These are phyloP conservation scores for Rhagium mordax DNA, from an alignment of 2,888 invertebrate genomes.

Conservation along the genomic window DNA sequence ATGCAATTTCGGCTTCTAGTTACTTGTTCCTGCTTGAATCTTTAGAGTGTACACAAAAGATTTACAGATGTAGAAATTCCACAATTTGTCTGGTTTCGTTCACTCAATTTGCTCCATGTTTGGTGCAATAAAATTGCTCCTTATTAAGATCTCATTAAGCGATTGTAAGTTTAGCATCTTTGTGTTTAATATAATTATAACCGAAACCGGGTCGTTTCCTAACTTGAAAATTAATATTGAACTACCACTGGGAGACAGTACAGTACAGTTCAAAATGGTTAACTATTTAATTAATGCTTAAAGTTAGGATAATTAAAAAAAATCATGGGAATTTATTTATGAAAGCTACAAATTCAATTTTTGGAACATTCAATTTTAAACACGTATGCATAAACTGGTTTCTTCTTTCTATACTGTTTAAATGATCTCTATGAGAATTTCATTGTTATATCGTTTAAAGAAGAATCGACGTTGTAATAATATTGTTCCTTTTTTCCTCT, in stretches of 20 bases:
- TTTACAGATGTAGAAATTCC: constrained; percentile 41
- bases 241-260: not conserved
- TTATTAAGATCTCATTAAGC: constrained; percentile 5
- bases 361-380: too few species aligned
- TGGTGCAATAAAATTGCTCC: not conserved
- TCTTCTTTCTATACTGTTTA: too few species aligned
- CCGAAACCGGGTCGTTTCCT: not conserved
- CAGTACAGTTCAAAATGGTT: not conserved
- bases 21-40: constrained; percentile 37
- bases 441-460: too few species aligned
- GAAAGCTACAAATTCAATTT: too few species aligned
- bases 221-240: not conserved
- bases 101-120: constrained; percentile 14
- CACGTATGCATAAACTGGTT: too few species aligned
- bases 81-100: constrained; percentile 31
- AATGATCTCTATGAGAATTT: too few species aligned
- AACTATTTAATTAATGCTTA: not conserved
- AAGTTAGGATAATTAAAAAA: too few species aligned
- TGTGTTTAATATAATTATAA: constrained; percentile 7
- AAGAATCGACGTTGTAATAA: too few species aligned
- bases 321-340: too few species aligned
- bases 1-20: constrained; percentile 49
- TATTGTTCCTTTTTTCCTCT: too few species aligned
- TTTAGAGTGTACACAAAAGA: constrained; percentile 35
- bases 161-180: not conserved